Evolutionary conservation across 30 jellyfish, hydroid and myxozoan species (phyloP), one percentile per base, ranked within the genome.

Genomic region (Hydra vulgaris): DNA sequence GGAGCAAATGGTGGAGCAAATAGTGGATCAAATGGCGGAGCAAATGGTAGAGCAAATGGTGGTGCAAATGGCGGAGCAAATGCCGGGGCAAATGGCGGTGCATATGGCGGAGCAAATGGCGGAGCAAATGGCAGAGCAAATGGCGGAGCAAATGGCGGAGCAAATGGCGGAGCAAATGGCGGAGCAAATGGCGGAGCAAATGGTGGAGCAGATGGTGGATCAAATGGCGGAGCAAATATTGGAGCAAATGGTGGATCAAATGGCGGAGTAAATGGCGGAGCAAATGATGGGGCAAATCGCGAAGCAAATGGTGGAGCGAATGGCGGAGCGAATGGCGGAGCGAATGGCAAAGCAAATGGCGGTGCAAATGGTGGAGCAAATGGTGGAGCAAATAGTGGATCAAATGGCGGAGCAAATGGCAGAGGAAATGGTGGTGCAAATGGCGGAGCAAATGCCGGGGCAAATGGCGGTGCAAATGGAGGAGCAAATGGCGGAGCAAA

Each of bases 51-150:
- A 25, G 83, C 71, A 19, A 7, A 18, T 19, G 83, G 83, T 0
- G 21, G 23, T 0, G 73, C 74, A 0, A 75, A 18, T 20, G 83
- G 82, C 1, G 20, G 71, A 21, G 82, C 74, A 40, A 74, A 4
- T 24, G 73, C 25, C 0, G 55, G 25, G 17, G 82, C 74, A 8
- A 16, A 1, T 24, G 82, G 83, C 8, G 0, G 4, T 20, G 73
- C 74, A 1, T 8, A 17, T 20, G 83, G 83, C 4, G 76, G 76
- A 25, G 83, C 74, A 26, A 74, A 4, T 24, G 82, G 82, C 1
- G 24, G 71, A 25, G 82, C 74, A 8, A 74, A 4, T 74, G 71
- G 71, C 0, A 4, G 26, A 17, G n/a, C n/a, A n/a, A n/a, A n/a
- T n/a, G n/a, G n/a, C n/a, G 82, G 82, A 24, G 55, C 7, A 8